phyloP scores from a whole-genome alignment of 2,113 vertebrate species.

The Polypterus bichir region DNA sequence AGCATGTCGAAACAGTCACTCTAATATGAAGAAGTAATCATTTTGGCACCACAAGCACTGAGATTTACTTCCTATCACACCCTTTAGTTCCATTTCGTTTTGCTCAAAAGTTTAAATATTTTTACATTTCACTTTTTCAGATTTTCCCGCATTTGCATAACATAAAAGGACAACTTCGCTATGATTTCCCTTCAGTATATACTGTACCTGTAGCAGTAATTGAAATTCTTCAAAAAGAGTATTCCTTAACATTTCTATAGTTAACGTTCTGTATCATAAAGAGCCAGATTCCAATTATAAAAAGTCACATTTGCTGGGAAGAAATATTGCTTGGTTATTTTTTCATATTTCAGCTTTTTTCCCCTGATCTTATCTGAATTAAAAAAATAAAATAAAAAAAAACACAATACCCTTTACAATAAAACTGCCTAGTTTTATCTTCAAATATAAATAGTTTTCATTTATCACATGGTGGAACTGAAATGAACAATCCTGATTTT shows the following conservation, averaged over 20 bases:
- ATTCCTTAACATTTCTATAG: constrained; percentile 20
- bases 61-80: too few species aligned
- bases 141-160: neutral
- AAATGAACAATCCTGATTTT: too few species aligned
- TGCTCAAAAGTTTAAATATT: too few species aligned
- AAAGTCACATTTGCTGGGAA: neutral
- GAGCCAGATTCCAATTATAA: constrained; percentile 12
- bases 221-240: constrained; percentile 8
- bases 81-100: too few species aligned
- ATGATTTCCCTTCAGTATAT: neutral
- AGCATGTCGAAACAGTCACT: too few species aligned
- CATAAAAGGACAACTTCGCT: neutral
- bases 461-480: neutral
- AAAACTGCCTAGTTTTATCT: constrained; percentile 8
- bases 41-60: too few species aligned
- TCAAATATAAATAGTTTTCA: constrained; percentile 13
- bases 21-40: too few species aligned
- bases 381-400: constrained; percentile 5
- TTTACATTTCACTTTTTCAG: neutral
- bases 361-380: constrained; percentile 18
- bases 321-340: neutral
- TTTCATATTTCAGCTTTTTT: neutral
- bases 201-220: neutral
- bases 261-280: constrained; percentile 6
- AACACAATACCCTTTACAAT: constrained; percentile 5